Evolutionary conservation across 92 coral and sea anemone genomes (phyloP).

Genomic region (Epizoanthus fatuus): DNA sequence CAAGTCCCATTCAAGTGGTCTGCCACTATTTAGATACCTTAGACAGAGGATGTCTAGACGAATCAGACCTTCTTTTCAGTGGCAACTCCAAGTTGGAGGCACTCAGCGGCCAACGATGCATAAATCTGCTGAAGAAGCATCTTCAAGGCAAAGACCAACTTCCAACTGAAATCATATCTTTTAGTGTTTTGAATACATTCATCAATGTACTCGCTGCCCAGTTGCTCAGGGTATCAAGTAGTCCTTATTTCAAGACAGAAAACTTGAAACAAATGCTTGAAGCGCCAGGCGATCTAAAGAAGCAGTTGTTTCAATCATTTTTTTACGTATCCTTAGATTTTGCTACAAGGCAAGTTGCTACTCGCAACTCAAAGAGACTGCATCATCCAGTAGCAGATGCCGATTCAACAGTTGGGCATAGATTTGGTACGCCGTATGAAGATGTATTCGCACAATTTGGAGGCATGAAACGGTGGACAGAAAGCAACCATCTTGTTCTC

Average conservation of each 20-base stretch:
- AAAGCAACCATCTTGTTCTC: conserved; percentile 13
- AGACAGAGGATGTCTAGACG: conserved; percentile 20
- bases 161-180: neutral
- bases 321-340: conserved; percentile 22
- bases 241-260: conserved; percentile 24
- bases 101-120: conserved; percentile 16
- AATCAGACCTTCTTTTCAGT: conserved; percentile 21
- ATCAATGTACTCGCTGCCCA: conserved; percentile 6
- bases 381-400: neutral
- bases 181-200: conserved; percentile 15
- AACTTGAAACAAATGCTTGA: conserved; percentile 8
- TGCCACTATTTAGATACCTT: conserved; percentile 5
- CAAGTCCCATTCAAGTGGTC: conserved; percentile 16
- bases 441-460: neutral
- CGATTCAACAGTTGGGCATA: neutral
- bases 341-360: conserved; percentile 1
- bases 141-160: neutral
- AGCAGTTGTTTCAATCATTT: conserved; percentile 2
- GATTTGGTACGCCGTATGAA: neutral
- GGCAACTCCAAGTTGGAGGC: conserved; percentile 22
- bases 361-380: neutral
- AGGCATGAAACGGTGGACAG: conserved; percentile 9
- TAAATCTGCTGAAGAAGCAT: conserved; percentile 6
- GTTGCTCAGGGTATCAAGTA: conserved; percentile 23
- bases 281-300: neutral